These are phyloP conservation scores for Plecotus auritus DNA, from an alignment of 2,113 vertebrate species.

Conservation along the genomic window DNA sequence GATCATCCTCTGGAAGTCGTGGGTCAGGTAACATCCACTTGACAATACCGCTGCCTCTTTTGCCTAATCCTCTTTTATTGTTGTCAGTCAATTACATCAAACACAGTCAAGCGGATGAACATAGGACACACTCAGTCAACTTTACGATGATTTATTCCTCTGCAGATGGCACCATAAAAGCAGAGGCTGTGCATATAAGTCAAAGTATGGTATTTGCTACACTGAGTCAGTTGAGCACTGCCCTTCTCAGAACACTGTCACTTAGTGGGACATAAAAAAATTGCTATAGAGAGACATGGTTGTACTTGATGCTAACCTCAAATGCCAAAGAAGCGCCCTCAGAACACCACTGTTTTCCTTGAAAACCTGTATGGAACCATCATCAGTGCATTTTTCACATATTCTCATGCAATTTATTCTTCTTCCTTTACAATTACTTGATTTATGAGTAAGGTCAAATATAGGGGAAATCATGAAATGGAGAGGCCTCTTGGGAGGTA, in stretches of 20 bases:
- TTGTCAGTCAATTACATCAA: slow-evolving; percentile 36
- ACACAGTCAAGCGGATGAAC: slow-evolving; percentile 37
- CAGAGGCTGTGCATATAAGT: neutral
- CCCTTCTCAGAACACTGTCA: neutral
- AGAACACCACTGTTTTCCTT: neutral
- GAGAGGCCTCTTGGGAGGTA: neutral
- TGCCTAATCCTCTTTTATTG: neutral
- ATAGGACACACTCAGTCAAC: slow-evolving; percentile 52
- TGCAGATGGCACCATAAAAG: slow-evolving; percentile 44
- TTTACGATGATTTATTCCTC: slow-evolving; percentile 55
- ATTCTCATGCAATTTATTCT: neutral
- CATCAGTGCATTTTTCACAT: neutral
- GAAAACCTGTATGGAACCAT: neutral
- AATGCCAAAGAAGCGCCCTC: neutral
- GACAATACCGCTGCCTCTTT: neutral
- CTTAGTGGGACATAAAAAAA: neutral
- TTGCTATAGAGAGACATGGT: neutral
- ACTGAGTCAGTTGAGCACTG: neutral
- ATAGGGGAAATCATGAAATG: neutral
- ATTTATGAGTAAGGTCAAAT: neutral
- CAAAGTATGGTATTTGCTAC: neutral
- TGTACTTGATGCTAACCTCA: neutral
- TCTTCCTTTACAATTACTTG: neutral
- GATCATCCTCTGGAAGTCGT: neutral
- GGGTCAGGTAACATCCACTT: neutral